Evolutionary conservation across 2,113 vertebrate species (phyloP), one percentile per base, ranked within the genome.

Genomic region (Sakesphorus luctuosus): DNA sequence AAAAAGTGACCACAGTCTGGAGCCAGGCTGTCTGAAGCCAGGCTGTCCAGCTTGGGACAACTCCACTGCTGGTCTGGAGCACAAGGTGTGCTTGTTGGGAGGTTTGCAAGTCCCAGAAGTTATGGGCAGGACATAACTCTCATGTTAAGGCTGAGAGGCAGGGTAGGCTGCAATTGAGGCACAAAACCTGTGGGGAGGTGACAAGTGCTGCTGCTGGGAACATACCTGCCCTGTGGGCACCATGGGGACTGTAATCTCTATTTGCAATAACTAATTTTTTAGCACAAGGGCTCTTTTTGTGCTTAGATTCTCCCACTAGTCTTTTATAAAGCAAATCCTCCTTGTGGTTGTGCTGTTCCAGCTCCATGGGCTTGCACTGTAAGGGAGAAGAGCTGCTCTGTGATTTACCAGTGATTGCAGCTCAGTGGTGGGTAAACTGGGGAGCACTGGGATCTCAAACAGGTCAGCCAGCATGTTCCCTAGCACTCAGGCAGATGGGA

Each of bases 11-110:
- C 56, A 79, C 74, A 87, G 66, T 2, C 47, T 6, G 49, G 56
- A 71, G 65, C 66, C 84, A 46, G 38, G 43, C 68, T 84, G 56
- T 20, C 65, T 19, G 4, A 47, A n/a, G 52, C 47, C 31, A 3
- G 33, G 15, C 38, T 40, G 19, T 3, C 9, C 5, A 9, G 31
- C 50, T 16, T 3, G 1, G 43, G 61, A 31, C 52, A 19, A 3
- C 35, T 18, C 25, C 1, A 12, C 18, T 17, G 40, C 12, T 10
- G 63, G 4, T 29, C 18, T 40, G 55, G 29, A 6, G 36, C 24
- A 2, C 1, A 3, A 14, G 21, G 1, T 0, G 26, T n/a, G 62
- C 26, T 43, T 7, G 12, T 1, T 18, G 68, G 63, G 12, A 52
- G 50, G 23, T 17, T 59, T 33, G 33, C 13, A 23, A 19, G 25